A percentile compares a stretch with the other conserved stretches of the same genome.
phyloP scores from a whole-genome alignment of 2,797 vertebrate genomes.

The Phrynocephalus vlangalii region DNA sequence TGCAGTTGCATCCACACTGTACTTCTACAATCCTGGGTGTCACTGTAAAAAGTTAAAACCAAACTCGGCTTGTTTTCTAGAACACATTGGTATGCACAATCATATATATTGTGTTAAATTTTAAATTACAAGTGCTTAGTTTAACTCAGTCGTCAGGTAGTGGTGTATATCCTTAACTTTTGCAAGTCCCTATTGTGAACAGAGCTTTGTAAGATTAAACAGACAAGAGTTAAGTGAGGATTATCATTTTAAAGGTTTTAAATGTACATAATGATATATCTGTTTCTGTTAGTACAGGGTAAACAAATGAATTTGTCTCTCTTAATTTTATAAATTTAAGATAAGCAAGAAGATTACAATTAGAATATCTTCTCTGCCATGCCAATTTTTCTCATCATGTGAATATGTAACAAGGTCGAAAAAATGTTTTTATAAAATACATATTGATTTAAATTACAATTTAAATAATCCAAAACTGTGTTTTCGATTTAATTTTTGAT shows the following conservation, averaged over 20 bases:
- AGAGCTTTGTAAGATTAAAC: not conserved
- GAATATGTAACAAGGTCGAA: not conserved
- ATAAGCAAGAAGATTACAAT: not conserved
- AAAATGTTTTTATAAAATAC: too few relatives aligned
- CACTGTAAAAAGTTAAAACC: constrained; percentile 49
- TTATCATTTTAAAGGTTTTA: not conserved
- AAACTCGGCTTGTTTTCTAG: constrained; percentile 30
- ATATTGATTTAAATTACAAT: too few relatives aligned
- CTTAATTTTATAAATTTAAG: not conserved
- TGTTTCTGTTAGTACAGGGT: not conserved
- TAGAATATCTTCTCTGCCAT: not conserved
- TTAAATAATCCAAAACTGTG: too few relatives aligned
- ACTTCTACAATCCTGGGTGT: constrained; percentile 37
- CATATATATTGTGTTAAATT: constrained; percentile 12
- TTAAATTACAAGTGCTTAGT: not conserved
- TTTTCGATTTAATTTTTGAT: too few relatives aligned
- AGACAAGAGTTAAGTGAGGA: not conserved
- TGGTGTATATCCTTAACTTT: too few relatives aligned
- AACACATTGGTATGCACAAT: not conserved
- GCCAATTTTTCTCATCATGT: not conserved
- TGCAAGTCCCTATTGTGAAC: not conserved
- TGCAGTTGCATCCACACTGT: not conserved
- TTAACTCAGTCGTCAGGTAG: constrained; percentile 1
- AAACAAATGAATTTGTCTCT: not conserved
- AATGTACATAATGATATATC: not conserved